Conservation (phyloP, 37 sponge, comb jelly and placozoan species). For the Chondrilla cf. caribensis region DNA sequence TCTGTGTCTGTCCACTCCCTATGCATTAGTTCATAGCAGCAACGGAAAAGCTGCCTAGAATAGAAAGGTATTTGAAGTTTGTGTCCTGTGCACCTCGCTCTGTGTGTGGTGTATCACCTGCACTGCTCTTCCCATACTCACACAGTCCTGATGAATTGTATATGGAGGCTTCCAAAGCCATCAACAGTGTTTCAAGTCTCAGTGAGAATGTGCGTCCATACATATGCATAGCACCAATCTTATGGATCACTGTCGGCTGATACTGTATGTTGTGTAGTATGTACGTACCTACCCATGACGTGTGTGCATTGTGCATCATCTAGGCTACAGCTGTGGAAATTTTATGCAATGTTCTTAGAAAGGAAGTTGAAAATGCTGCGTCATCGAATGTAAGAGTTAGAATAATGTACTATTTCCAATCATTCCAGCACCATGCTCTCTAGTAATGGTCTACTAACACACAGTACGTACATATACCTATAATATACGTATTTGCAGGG, state of each 20-base stretch:
- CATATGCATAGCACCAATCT: too few species aligned
- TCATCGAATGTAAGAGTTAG: background rate
- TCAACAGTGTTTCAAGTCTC: too few species aligned
- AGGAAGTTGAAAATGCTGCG: slow-evolving; percentile 36
- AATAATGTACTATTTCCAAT: background rate
- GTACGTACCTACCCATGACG: background rate
- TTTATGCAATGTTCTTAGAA: slow-evolving; percentile 17
- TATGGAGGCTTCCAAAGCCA: background rate
- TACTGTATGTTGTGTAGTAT: too few species aligned
- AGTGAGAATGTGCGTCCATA: too few species aligned
- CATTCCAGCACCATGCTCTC: background rate
- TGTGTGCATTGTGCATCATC: background rate
- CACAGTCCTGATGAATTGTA: background rate
- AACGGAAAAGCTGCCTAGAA: background rate
- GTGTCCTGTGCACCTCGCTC: background rate
- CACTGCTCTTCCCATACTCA: background rate
- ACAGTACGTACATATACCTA: too few species aligned
- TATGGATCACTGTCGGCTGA: too few species aligned
- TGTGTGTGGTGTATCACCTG: too few species aligned
- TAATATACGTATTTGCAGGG: slow-evolving; percentile 27
- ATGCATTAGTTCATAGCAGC: background rate
- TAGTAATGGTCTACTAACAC: background rate
- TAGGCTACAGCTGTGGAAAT: slow-evolving; percentile 38
- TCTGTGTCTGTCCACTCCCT: background rate
- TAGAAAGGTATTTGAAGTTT: background rate